phyloP scores from a whole-genome alignment of 2,888 invertebrate genomes.

The Octonoba sinensis region DNA sequence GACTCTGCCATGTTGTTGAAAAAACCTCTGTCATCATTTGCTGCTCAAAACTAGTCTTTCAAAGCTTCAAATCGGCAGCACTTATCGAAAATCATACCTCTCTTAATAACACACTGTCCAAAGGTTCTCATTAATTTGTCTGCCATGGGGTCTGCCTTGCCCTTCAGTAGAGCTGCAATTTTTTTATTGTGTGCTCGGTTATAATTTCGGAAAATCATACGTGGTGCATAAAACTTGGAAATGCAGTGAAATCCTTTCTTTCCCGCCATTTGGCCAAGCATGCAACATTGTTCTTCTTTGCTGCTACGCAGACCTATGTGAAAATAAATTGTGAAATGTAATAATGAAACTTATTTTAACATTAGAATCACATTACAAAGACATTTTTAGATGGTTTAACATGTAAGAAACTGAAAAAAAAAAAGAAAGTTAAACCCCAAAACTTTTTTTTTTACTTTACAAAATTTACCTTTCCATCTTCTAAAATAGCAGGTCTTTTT shows the following conservation, averaged over 20 bases:
- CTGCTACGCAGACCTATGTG: conserved; percentile 14
- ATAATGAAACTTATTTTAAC: not conserved
- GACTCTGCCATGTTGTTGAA: too few relatives aligned
- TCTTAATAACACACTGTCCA: conserved; percentile 67
- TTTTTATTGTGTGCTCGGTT: conserved; percentile 69
- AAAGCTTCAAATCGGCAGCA: conserved; percentile 68
- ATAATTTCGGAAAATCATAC: conserved; percentile 67
- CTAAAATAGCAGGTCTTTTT: too few relatives aligned
- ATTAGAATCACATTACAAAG: too few relatives aligned
- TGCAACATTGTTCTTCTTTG: conserved; percentile 68
- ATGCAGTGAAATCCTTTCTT: conserved; percentile 70
- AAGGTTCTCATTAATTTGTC: conserved; percentile 68
- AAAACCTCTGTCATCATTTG: too few relatives aligned
- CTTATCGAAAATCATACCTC: conserved; percentile 68
- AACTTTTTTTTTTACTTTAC: too few relatives aligned
- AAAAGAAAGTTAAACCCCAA: too few relatives aligned
- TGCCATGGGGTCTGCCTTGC: conserved; percentile 61
- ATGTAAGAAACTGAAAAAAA: too few relatives aligned
- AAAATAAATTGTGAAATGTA: not conserved
- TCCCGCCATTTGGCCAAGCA: conserved; percentile 69
- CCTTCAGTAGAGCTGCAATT: conserved; percentile 66
- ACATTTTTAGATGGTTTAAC: too few relatives aligned
- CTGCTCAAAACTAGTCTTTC: not conserved
- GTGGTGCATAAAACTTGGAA: conserved; percentile 67
- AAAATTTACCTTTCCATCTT: too few relatives aligned